phyloP scores from a whole-genome alignment of 2,888 invertebrate species.

The Keiferia lycopersicella region DNA sequence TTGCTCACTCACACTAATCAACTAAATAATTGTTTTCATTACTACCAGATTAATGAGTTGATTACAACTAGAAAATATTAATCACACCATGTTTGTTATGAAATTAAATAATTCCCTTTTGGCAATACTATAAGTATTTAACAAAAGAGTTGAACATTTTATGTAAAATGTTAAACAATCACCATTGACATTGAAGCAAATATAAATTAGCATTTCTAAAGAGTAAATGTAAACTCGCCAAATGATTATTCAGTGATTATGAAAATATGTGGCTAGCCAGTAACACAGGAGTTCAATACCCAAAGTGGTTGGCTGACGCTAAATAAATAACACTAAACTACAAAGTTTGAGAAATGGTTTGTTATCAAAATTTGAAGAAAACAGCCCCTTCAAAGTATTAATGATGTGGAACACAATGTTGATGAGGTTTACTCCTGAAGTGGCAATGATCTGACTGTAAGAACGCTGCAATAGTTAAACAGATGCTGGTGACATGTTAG shows the following conservation, averaged over 20 bases:
- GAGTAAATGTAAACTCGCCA: not conserved
- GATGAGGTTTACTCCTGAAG: constrained; percentile 21
- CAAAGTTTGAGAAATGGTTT: not conserved
- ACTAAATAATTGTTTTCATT: not conserved
- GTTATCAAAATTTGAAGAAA: constrained; percentile 14
- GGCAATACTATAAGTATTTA: not conserved
- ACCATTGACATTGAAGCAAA: constrained; percentile 22
- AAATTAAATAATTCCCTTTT: too few relatives aligned
- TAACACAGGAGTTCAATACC: not conserved
- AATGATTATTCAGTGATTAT: constrained; percentile 22
- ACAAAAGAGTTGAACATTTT: not conserved
- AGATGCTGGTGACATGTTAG: constrained; percentile 55
- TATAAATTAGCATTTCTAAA: constrained; percentile 21
- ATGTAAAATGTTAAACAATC: constrained; percentile 16
- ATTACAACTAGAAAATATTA: not conserved
- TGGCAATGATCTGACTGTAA: constrained; percentile 15
- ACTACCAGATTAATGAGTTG: not conserved
- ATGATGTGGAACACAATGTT: constrained; percentile 13
- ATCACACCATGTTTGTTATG: too few relatives aligned
- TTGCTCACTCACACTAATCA: constrained; percentile 14
- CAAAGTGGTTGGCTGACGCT: not conserved
- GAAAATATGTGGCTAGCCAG: not conserved
- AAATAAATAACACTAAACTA: not conserved
- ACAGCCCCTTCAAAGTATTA: not conserved
- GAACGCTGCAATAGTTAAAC: constrained; percentile 22